Percentiles rank a stretch among this genome's conserved stretches.
These are phyloP conservation scores for Grammomys dolichurus DNA, from an alignment of 2,113 vertebrate species.

Conservation along the genomic window DNA sequence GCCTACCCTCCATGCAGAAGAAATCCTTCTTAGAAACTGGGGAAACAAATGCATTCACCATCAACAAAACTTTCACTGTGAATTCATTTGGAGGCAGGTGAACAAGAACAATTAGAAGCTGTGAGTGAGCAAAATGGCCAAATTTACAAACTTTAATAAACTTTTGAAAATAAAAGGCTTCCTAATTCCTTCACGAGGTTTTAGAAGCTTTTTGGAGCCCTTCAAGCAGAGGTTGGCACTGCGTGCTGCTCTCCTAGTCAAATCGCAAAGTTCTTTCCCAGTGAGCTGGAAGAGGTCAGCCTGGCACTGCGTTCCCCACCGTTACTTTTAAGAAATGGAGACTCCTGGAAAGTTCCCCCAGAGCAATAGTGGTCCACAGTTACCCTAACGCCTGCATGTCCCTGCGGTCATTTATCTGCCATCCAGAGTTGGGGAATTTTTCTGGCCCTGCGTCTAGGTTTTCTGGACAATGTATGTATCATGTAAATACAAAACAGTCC, in stretches of 20 bases:
- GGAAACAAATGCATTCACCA: conserved; percentile 25
- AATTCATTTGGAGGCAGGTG: conserved; percentile 77
- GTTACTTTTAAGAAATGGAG: conserved; percentile 54
- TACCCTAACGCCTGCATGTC: conserved; percentile 42
- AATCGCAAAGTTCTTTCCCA: conserved; percentile 50
- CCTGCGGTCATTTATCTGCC: not conserved
- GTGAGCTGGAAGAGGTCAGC: not conserved
- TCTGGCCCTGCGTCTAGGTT: not conserved
- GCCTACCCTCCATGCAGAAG: conserved; percentile 70
- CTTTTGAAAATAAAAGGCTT: conserved; percentile 63
- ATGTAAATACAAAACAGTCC: conserved; percentile 51
- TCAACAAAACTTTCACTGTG: conserved; percentile 82
- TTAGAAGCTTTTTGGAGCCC: not conserved
- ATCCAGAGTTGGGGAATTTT: not conserved
- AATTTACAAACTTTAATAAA: conserved; percentile 83
- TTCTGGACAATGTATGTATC: conserved; percentile 56
- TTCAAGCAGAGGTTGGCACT: not conserved
- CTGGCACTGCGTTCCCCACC: not conserved
- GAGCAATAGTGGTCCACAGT: not conserved
- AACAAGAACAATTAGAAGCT: conserved; percentile 68
- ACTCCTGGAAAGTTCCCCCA: not conserved
- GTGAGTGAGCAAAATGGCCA: conserved; percentile 74
- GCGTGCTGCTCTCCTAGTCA: not conserved
- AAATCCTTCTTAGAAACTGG: conserved; percentile 78
- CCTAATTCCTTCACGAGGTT: not conserved